Evolutionary conservation across 2,797 vertebrate species (phyloP).

Genomic region (Crenichthys baileyi): DNA sequence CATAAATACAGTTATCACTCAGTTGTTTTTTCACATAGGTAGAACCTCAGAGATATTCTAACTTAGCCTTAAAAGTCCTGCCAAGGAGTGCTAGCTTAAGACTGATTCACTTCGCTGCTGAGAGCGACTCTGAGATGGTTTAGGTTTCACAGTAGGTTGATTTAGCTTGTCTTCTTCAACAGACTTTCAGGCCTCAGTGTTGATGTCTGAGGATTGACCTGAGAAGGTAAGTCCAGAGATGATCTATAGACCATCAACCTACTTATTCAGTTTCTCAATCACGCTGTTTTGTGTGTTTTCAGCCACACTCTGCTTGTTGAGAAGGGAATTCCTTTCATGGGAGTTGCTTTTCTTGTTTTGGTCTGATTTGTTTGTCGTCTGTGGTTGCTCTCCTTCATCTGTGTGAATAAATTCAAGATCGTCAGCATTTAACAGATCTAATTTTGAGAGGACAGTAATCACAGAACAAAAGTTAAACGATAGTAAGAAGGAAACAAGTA

Average conservation of each 20-base stretch:
- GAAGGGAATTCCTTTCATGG: background rate
- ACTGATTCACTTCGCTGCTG: no score
- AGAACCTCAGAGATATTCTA: background rate
- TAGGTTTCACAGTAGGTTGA: background rate
- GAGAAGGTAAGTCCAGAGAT: no score
- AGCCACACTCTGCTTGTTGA: background rate
- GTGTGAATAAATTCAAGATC: background rate
- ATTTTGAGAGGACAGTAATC: background rate
- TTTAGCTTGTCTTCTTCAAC: background rate
- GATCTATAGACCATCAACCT: no score
- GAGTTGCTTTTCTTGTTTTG: background rate
- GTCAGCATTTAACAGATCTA: background rate
- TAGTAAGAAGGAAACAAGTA: background rate
- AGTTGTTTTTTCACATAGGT: no score
- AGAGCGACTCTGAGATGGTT: background rate
- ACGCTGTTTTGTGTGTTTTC: background rate
- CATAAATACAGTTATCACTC: background rate
- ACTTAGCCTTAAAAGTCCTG: no score
- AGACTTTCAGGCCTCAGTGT: background rate
- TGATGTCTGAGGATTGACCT: background rate
- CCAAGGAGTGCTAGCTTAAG: no score
- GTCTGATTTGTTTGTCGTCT: background rate
- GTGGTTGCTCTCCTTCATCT: background rate
- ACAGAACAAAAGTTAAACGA: no score
- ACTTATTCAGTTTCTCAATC: background rate